phyloP scores from a whole-genome alignment of 2,888 invertebrate genomes.

The Clunio marinus region DNA sequence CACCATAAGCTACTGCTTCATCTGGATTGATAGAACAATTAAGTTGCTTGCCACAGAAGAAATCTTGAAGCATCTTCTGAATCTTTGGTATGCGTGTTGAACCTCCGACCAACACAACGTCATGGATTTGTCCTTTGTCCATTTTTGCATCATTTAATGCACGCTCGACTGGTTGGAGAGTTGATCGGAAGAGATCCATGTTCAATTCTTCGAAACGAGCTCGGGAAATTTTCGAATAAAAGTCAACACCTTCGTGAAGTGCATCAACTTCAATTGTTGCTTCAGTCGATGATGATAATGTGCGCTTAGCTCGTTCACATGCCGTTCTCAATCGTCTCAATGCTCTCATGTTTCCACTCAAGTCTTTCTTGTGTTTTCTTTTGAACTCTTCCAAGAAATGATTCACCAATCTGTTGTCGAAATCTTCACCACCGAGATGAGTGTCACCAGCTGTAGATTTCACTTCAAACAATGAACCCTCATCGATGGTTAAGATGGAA shows the following conservation, averaged over 20 bases:
- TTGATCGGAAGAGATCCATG: constrained; percentile 66
- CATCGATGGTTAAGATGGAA: constrained; percentile 82
- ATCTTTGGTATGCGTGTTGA: constrained; percentile 77
- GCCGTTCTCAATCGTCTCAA: constrained; percentile 67
- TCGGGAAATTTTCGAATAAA: constrained; percentile 66
- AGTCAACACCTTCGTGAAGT: constrained; percentile 68
- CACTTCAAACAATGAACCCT: constrained; percentile 77
- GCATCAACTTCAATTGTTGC: constrained; percentile 73
- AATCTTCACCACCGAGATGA: constrained; percentile 74
- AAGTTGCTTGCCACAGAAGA: constrained; percentile 67
- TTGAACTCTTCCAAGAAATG: constrained; percentile 76
- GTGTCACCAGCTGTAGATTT: constrained; percentile 77
- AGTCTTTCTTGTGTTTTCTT: constrained; percentile 66
- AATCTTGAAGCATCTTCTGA: constrained; percentile 68
- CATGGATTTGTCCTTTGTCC: constrained; percentile 70
- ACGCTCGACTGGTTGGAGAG: constrained; percentile 73
- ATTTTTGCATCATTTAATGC: constrained; percentile 73
- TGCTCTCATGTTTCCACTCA: constrained; percentile 62
- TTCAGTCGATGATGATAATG: constrained; percentile 71
- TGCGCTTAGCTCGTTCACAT: constrained; percentile 73
- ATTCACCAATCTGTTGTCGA: constrained; percentile 74
- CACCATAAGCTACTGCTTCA: constrained; percentile 76
- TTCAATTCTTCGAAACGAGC: constrained; percentile 74
- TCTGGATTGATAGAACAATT: constrained; percentile 76
- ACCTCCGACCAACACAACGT: constrained; percentile 77